Evolutionary conservation across 2,888 invertebrate species (phyloP).

Genomic region (Pterostichus niger): DNA sequence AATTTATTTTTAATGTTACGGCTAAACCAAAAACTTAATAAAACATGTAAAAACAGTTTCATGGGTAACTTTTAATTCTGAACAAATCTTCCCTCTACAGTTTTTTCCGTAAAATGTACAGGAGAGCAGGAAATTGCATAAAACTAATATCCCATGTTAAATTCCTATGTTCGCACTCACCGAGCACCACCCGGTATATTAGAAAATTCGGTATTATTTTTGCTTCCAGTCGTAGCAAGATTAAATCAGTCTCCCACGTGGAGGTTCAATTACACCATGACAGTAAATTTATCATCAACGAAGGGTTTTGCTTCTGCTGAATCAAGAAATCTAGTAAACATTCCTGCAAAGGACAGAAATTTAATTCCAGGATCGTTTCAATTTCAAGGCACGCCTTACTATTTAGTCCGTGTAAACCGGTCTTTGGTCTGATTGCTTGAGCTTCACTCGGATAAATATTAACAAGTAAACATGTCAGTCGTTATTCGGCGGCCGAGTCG

Average conservation of each 20-base stretch:
- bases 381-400: slow-evolving; percentile 64
- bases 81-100: too few relatives aligned
- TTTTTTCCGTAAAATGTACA: too few relatives aligned
- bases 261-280: slow-evolving; percentile 5
- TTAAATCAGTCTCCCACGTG: not conserved
- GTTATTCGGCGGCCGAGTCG: slow-evolving; percentile 40
- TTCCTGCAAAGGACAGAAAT: slow-evolving; percentile 48
- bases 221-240: too few relatives aligned
- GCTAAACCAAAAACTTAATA: too few relatives aligned
- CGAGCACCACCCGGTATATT: too few relatives aligned
- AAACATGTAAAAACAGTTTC: too few relatives aligned
- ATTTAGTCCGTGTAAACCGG: slow-evolving; percentile 65
- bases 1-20: too few relatives aligned
- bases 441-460: slow-evolving; percentile 65
- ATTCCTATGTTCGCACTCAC: too few relatives aligned
- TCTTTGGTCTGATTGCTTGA: slow-evolving; percentile 63
- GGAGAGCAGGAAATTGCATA: too few relatives aligned
- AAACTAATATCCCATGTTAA: too few relatives aligned
- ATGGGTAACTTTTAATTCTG: too few relatives aligned
- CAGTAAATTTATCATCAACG: slow-evolving; percentile 12
- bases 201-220: too few relatives aligned
- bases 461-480: slow-evolving; percentile 66
- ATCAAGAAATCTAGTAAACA: slow-evolving; percentile 52
- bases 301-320: slow-evolving; percentile 37
- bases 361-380: slow-evolving; percentile 51